Conservation (phyloP, 2,888 invertebrate species). For the Drosophila pseudotalamancana region DNA sequence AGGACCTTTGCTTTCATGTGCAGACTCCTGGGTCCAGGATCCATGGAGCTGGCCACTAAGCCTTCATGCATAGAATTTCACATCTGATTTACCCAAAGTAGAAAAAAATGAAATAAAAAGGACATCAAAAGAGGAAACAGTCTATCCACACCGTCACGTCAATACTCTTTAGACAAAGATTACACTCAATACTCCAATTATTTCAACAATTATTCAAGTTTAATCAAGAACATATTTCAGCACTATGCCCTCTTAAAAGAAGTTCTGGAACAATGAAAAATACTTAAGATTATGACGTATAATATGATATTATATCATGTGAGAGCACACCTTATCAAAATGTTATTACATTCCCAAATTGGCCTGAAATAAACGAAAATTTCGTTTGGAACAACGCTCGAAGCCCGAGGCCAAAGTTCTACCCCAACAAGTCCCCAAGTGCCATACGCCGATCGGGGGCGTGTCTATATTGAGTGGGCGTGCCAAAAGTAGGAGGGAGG, state of each 20-base stretch:
- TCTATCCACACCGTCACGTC: conserved; percentile 21
- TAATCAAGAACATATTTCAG: background rate
- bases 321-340: background rate
- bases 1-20: conserved; percentile 17
- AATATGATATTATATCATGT: background rate
- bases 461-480: conserved; percentile 13
- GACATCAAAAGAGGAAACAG: background rate
- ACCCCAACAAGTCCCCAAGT: conserved; percentile 47
- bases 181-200: background rate
- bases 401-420: conserved; percentile 6
- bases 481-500: background rate
- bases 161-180: conserved; percentile 21
- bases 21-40: conserved; percentile 10
- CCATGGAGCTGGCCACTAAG: conserved; percentile 45
- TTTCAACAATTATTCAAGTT: background rate
- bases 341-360: conserved; percentile 6
- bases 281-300: background rate
- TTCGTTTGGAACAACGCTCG: conserved; percentile 7
- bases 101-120: conserved; percentile 16
- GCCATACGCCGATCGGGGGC: conserved; percentile 46
- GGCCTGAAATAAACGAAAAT: conserved; percentile 17
- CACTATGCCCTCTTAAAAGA: background rate
- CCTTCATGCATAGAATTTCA: conserved; percentile 57
- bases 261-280: background rate
- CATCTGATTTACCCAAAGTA: conserved; percentile 60